These are phyloP conservation scores for Amphiprion clarkii DNA, from an alignment of 2,797 vertebrate species.

Conservation along the genomic window DNA sequence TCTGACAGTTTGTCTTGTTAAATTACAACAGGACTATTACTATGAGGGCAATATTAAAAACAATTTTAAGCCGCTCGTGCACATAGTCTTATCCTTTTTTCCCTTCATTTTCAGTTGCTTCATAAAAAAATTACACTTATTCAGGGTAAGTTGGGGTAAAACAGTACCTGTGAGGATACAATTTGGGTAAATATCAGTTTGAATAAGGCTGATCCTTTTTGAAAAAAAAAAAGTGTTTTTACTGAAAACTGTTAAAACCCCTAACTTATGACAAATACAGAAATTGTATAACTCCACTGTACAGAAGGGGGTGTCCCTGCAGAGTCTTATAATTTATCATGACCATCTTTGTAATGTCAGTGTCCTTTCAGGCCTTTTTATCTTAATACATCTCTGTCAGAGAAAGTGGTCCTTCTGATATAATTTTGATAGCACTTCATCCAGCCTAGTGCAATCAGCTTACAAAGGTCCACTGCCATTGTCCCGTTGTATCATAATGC, in stretches of 20 bases:
- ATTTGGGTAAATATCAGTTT: neutral
- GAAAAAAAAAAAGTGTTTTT: neutral
- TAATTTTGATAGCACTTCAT: conserved; percentile 56
- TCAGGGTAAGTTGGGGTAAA: neutral
- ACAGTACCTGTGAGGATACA: neutral
- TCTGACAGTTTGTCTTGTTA: neutral
- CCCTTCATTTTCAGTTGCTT: neutral
- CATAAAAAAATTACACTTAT: neutral
- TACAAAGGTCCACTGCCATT: conserved; percentile 50
- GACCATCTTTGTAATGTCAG: conserved; percentile 23
- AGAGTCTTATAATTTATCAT: conserved; percentile 41
- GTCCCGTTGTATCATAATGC: conserved; percentile 53
- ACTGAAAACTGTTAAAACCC: neutral
- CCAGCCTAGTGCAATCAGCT: conserved; percentile 59
- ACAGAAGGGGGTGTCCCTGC: conserved; percentile 4
- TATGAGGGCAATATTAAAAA: neutral
- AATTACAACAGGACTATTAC: neutral
- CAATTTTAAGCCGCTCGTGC: neutral
- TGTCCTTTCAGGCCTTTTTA: conserved; percentile 53
- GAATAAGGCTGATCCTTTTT: neutral
- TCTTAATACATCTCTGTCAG: conserved; percentile 53
- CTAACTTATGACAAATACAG: neutral
- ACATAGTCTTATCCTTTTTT: neutral
- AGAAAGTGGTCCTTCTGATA: conserved; percentile 45
- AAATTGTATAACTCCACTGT: conserved; percentile 25